Evolutionary conservation across 2,113 vertebrate species (phyloP), one percentile per base, ranked within the genome.

Genomic region (Suncus etruscus): DNA sequence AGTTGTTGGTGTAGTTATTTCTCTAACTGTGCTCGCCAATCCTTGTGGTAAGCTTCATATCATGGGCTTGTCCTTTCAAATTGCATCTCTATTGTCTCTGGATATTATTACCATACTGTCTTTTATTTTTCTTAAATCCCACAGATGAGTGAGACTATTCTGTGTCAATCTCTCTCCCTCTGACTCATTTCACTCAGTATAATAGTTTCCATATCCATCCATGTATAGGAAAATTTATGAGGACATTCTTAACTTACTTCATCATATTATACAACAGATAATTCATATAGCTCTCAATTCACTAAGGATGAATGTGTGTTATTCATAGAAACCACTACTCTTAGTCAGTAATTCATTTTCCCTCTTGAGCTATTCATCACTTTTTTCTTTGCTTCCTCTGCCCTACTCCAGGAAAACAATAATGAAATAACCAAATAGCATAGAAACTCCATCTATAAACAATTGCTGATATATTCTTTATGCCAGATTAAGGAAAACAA

Each of bases 401-500:
- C 14, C 32, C 65, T 79, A 79, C 48, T 29, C 12, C 81, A 92
- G 61, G 83, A 87, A 73, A 84, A 32, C 32, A 70, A 77, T 80
- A 87, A 81, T 11, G n/a, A n/a, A 27, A 73, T 51, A 80, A 31
- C 5, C n/a, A 83, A 68, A 45, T 58, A 50, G 68, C 47, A 58
- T 45, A 39, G 22, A 88, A 74, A 91, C 76, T n/a, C 18, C 31
- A 73, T 61, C 77, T 68, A 86, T 61, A 74, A 47, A 51, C 18
- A 29, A 4, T 75, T 47, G 75, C 18, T 68, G 61, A 61, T 76
- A 18, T 65, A 72, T 75, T 61, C 20, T 84, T 77, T 80, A 76
- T 54, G 22, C 85, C 22, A 68, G 78, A 70, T 72, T 66, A 78
- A 86, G 61, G 45, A 83, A 90, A 87, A 86, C 16, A 66, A 86